These are phyloP conservation scores for Notechis scutatus DNA, from an alignment of 2,113 vertebrate genomes.

Conservation along the genomic window DNA sequence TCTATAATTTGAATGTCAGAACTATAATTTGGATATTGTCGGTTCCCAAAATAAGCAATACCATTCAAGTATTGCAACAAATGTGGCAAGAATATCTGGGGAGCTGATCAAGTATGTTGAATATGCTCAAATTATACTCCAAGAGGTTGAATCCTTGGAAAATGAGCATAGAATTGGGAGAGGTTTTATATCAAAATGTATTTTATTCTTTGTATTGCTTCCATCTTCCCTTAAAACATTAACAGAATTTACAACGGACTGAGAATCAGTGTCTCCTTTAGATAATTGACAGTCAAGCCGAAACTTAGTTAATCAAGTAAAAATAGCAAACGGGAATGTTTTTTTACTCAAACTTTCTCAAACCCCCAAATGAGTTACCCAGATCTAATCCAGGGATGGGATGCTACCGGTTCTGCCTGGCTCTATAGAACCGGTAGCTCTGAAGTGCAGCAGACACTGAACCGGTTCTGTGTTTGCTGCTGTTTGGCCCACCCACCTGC, in stretches of 20 bases:
- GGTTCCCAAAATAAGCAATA: not conserved
- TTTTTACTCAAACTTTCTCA: not conserved
- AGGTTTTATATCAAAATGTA: not conserved
- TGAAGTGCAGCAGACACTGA: too few relatives aligned
- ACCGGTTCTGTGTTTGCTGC: too few relatives aligned
- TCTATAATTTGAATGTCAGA: not conserved
- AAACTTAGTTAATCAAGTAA: not conserved
- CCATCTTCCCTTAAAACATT: not conserved
- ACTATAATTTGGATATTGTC: conserved; percentile 4
- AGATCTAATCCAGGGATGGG: not conserved
- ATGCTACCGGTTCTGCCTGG: too few relatives aligned
- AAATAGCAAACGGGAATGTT: not conserved
- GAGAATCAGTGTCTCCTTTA: not conserved
- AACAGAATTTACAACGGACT: not conserved
- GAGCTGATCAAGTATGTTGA: not conserved
- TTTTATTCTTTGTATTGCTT: not conserved
- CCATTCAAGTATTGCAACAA: conserved; percentile 1
- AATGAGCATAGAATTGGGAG: not conserved
- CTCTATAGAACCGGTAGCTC: too few relatives aligned
- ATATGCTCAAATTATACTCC: not conserved
- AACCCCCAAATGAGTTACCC: not conserved
- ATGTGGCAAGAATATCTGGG: not conserved
- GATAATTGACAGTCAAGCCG: not conserved
- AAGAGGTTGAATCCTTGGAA: not conserved
- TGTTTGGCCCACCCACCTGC: too few relatives aligned